A percentile compares a stretch with the other conserved stretches of the same genome.
Evolutionary conservation across 2,113 vertebrate species (phyloP).

Genomic region (Capreolus pygargus): DNA sequence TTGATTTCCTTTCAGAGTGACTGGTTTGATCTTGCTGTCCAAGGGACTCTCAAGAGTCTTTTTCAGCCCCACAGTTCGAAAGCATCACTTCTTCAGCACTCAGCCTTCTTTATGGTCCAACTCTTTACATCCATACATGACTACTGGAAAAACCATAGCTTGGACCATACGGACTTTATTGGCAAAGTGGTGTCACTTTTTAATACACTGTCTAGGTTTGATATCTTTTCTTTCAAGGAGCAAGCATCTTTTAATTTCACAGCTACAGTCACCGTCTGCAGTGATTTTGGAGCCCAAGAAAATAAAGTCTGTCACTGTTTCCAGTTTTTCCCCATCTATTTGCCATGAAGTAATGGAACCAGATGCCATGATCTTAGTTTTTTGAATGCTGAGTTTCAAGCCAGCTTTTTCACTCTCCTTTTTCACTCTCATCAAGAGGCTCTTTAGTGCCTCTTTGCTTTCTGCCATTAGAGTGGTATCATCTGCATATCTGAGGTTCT

Average conservation of each 20-base stretch:
- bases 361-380: background rate
- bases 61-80: background rate
- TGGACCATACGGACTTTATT: background rate
- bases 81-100: background rate
- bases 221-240: background rate
- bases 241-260: background rate
- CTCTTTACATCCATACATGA: background rate
- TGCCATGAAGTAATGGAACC: background rate
- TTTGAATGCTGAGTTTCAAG: background rate
- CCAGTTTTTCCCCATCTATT: background rate
- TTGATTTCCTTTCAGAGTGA: background rate
- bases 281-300: background rate
- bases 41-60: background rate
- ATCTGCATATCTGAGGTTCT: background rate
- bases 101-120: background rate
- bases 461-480: background rate
- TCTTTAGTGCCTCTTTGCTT: background rate
- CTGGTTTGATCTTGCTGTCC: background rate
- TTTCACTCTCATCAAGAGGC: background rate
- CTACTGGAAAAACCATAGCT: background rate
- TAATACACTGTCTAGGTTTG: background rate
- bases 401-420: background rate
- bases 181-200: background rate
- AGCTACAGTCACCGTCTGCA: background rate
- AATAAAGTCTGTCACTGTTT: background rate